phyloP scores from a whole-genome alignment of 2,113 vertebrate genomes.

The Tupaia chinensis region DNA sequence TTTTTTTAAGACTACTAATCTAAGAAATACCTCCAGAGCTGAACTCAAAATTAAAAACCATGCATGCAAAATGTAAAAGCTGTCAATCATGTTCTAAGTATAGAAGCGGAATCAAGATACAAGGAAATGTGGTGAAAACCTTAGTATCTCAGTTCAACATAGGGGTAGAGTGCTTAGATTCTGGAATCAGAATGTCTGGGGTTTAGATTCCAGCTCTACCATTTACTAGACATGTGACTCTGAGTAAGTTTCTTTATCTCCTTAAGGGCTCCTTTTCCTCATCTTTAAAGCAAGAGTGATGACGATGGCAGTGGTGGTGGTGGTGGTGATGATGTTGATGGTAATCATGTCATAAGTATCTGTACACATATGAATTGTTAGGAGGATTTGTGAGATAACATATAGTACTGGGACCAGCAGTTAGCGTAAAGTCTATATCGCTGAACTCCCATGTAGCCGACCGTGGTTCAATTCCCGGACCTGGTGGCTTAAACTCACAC shows the following conservation, averaged over 20 bases:
- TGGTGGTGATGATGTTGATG: not conserved
- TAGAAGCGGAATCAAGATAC: not conserved
- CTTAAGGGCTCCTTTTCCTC: not conserved
- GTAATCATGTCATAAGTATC: not conserved
- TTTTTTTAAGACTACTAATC: conserved; percentile 13
- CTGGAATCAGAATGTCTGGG: not conserved
- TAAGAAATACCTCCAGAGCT: not conserved
- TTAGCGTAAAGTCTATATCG: too few relatives aligned
- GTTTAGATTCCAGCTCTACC: not conserved
- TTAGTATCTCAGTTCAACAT: not conserved
- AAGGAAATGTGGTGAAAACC: not conserved
- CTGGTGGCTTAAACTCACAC: too few relatives aligned
- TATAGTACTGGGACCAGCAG: not conserved
- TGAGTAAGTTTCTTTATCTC: not conserved
- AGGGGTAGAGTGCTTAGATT: not conserved
- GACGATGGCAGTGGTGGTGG: not conserved
- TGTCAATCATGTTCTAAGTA: not conserved
- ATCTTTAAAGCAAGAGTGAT: not conserved
- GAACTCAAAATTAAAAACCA: not conserved
- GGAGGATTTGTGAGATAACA: not conserved
- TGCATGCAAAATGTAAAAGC: not conserved
- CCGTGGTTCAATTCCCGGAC: too few relatives aligned
- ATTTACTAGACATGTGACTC: not conserved
- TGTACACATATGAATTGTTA: not conserved
- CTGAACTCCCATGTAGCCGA: too few relatives aligned